These are phyloP conservation scores for Ptychochromis oligacanthus DNA, from an alignment of 2,113 vertebrate species.

Conservation along the genomic window DNA sequence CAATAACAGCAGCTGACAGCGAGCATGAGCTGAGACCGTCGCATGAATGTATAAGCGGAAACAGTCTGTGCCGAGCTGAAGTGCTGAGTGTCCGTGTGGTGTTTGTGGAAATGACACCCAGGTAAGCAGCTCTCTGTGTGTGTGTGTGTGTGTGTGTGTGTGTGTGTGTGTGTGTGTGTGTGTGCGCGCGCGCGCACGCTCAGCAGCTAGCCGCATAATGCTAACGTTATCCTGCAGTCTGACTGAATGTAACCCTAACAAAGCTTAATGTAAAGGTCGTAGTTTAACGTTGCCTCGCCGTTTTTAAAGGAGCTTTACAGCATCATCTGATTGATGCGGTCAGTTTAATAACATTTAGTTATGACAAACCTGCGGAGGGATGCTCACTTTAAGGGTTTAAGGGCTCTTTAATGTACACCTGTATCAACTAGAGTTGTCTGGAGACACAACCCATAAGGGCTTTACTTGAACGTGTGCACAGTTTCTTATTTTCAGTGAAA, in stretches of 20 bases:
- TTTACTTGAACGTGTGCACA: not conserved
- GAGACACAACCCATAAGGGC: not conserved
- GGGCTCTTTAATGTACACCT: not conserved
- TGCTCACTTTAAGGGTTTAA: not conserved
- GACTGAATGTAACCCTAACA: not conserved
- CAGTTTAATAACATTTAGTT: not conserved
- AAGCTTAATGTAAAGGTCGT: not conserved
- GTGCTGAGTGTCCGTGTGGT: not conserved
- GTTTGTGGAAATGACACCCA: slow-evolving; percentile 48
- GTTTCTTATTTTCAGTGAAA: slow-evolving; percentile 1
- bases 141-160: not conserved
- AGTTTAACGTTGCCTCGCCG: not conserved
- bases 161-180: not conserved
- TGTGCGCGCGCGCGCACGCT: not conserved
- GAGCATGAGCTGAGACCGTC: not conserved
- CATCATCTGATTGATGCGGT: no score
- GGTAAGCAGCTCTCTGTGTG: slow-evolving; percentile 50
- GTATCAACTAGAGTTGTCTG: not conserved
- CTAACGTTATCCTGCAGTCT: slow-evolving; percentile 41
- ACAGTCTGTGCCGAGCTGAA: not conserved
- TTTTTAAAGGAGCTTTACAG: not conserved
- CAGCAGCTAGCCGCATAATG: slow-evolving; percentile 29
- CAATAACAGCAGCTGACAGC: not conserved
- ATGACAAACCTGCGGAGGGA: not conserved
- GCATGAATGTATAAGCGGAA: not conserved